A percentile compares a stretch with the other conserved stretches of the same genome.
phyloP scores from a whole-genome alignment of 64 coral and sea anemone genomes.

The Cladopsammia gracilis region DNA sequence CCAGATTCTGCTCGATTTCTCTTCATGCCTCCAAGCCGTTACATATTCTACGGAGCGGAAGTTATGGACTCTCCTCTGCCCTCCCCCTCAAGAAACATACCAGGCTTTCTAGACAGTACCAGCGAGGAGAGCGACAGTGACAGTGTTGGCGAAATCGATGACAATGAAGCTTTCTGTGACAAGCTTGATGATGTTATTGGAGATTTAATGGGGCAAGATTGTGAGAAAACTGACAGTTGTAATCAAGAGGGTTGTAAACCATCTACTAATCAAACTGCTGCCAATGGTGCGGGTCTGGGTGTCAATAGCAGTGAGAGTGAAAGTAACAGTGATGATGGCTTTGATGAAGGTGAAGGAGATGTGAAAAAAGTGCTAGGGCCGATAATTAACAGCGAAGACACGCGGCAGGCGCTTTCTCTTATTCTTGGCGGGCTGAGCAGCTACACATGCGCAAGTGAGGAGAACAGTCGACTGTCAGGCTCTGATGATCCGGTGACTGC shows the following conservation, averaged over 20 bases:
- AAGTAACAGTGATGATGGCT: slow-evolving; percentile 40
- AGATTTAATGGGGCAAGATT: neutral
- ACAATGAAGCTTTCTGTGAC: slow-evolving; percentile 14
- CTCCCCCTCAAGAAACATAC: slow-evolving; percentile 8
- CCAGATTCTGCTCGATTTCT: slow-evolving; percentile 42
- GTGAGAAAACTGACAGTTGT: neutral
- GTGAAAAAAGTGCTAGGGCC: slow-evolving; percentile 21
- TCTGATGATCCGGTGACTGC: slow-evolving; percentile 34
- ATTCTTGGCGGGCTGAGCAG: slow-evolving; percentile 58
- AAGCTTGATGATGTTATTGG: neutral
- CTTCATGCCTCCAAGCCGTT: slow-evolving; percentile 58
- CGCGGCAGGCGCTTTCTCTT: slow-evolving; percentile 31
- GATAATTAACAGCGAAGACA: neutral
- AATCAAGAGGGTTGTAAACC: neutral
- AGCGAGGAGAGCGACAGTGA: slow-evolving; percentile 46
- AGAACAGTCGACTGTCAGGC: slow-evolving; percentile 57
- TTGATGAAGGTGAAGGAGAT: slow-evolving; percentile 53
- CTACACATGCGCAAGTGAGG: slow-evolving; percentile 63
- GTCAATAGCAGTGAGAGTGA: neutral
- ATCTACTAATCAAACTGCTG: neutral
- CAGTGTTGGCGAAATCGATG: slow-evolving; percentile 32
- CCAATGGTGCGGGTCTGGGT: neutral
- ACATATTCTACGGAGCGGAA: slow-evolving; percentile 77
- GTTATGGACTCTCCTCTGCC: slow-evolving; percentile 60
- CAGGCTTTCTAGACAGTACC: neutral